A percentile compares a stretch with the other conserved stretches of the same genome.
These are phyloP conservation scores for Yponomeuta evonymella DNA, from an alignment of 2,888 invertebrate species.

Conservation along the genomic window DNA sequence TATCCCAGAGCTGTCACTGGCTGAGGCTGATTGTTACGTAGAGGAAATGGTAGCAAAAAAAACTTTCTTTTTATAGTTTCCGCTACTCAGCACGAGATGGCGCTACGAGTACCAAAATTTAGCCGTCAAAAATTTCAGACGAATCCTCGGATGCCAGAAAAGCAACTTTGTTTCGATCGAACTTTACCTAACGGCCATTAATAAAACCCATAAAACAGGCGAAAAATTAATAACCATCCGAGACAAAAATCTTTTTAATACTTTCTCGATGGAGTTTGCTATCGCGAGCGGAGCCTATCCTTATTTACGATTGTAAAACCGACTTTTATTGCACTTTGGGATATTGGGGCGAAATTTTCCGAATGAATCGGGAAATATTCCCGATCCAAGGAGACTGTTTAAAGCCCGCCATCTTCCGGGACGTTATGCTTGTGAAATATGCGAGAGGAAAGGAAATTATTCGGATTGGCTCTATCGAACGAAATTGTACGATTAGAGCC, in stretches of 20 bases:
- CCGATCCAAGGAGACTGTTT: conserved; percentile 22
- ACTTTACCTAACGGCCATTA: conserved; percentile 9
- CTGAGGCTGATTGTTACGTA: too few relatives aligned
- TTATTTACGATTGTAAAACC: conserved; percentile 31
- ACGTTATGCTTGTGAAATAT: conserved; percentile 22
- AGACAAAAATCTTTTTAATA: conserved; percentile 13
- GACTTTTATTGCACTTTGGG: conserved; percentile 29
- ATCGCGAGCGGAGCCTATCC: not conserved
- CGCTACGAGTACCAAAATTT: conserved; percentile 33
- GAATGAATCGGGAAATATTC: conserved; percentile 11
- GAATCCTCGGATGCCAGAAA: not conserved
- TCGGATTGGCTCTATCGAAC: not conserved
- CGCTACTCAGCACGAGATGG: conserved; percentile 62
- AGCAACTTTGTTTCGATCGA: conserved; percentile 10
- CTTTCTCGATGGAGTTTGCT: not conserved
- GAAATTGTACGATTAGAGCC: not conserved
- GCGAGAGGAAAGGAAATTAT: conserved; percentile 6
- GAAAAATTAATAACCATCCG: conserved; percentile 11
- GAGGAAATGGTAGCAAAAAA: too few relatives aligned
- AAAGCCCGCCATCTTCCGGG: conserved; percentile 20
- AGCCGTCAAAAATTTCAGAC: not conserved
- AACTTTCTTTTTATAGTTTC: conserved; percentile 17
- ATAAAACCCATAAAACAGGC: conserved; percentile 9
- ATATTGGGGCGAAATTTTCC: not conserved
- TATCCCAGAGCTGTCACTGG: too few relatives aligned